Conservation (phyloP, 2,888 invertebrate genomes). For the Epirrhoe alternata region DNA sequence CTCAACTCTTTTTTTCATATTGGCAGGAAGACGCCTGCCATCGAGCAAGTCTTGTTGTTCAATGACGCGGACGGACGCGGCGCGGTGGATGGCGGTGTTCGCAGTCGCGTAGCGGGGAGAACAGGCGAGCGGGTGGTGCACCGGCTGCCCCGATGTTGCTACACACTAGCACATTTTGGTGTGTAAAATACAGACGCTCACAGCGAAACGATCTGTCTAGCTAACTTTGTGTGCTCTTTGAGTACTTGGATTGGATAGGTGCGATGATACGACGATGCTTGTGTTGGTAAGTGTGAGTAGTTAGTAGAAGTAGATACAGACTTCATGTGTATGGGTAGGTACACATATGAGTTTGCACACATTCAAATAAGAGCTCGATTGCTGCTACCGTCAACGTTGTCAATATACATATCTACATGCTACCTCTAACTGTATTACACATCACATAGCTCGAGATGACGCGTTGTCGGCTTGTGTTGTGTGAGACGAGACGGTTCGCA, state of each 20-base stretch:
- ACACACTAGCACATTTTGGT: conserved; percentile 66
- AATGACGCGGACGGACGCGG: conserved; percentile 80
- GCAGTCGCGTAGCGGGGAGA: conserved; percentile 81
- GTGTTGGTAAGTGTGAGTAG: conserved; percentile 58
- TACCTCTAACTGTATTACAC: conserved; percentile 75
- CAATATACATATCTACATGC: conserved; percentile 63
- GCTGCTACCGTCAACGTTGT: conserved; percentile 72
- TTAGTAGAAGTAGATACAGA: conserved; percentile 59
- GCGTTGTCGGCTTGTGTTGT: conserved; percentile 79
- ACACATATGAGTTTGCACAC: conserved; percentile 68
- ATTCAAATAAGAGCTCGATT: conserved; percentile 71
- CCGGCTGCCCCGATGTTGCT: conserved; percentile 82
- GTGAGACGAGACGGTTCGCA: conserved; percentile 83
- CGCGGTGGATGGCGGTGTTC: conserved; percentile 68
- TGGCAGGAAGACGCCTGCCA: conserved; percentile 83
- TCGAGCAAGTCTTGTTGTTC: conserved; percentile 84
- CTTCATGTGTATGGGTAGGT: conserved; percentile 56
- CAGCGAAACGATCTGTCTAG: conserved; percentile 75
- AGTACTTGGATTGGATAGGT: conserved; percentile 63
- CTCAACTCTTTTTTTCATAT: conserved; percentile 81
- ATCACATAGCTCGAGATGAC: conserved; percentile 77
- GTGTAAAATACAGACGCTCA: conserved; percentile 66
- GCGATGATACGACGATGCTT: conserved; percentile 62
- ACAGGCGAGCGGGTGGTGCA: conserved; percentile 77
- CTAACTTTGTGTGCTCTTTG: conserved; percentile 75